phyloP scores from a whole-genome alignment of 2,797 vertebrate genomes.

The Sylvia borin region DNA sequence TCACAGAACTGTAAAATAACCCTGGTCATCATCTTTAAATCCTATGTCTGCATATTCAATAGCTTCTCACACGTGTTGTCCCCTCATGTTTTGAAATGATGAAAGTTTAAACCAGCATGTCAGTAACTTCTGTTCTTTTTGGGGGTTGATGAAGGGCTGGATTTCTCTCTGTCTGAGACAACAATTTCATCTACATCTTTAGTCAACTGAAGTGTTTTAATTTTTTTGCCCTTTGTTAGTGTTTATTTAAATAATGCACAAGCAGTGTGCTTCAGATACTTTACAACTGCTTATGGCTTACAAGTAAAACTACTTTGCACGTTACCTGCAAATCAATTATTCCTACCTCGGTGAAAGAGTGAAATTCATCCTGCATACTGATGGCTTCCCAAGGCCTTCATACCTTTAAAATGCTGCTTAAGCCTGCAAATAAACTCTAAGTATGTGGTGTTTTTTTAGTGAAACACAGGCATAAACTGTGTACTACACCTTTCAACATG shows the following conservation, averaged over 20 bases:
- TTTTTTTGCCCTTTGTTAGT: background rate
- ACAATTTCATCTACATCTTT: background rate
- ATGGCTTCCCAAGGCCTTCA: background rate
- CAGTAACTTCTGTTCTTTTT: background rate
- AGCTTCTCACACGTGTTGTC: background rate
- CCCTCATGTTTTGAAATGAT: background rate
- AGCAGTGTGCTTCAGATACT: background rate
- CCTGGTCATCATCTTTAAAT: background rate
- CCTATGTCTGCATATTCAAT: background rate
- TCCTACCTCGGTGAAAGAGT: background rate
- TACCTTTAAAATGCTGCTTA: background rate
- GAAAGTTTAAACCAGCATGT: background rate
- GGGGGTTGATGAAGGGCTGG: background rate
- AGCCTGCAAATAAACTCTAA: background rate
- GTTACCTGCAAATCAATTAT: background rate
- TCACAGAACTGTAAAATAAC: background rate
- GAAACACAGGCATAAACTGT: background rate
- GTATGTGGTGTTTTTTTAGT: background rate
- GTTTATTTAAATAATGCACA: background rate
- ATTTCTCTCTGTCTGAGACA: background rate
- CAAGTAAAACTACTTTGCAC: background rate
- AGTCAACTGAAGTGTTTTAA: background rate
- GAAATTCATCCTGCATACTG: background rate
- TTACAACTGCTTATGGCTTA: background rate
- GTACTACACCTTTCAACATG: background rate